Evolutionary conservation across 2,797 vertebrate genomes (phyloP), one percentile per base, ranked within the genome.

Genomic region (Aplochiton taeniatus): DNA sequence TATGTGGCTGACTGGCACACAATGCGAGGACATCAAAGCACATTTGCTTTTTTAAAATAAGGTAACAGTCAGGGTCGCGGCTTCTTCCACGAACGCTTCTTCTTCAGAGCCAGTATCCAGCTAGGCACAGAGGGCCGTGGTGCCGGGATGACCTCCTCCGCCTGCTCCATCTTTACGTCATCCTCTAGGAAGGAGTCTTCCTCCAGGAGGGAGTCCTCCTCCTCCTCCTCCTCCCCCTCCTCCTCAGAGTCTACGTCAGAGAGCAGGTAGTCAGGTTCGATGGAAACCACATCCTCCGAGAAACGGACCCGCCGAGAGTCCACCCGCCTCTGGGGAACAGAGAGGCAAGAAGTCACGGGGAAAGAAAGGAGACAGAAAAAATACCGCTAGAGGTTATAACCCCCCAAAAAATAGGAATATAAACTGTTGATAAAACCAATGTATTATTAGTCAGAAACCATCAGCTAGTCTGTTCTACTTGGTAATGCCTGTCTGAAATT

Each of bases 61-160:
- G 31, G n/a, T n/a, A n/a, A 31, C 47, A 49, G 58, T 70, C 66
- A 65, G 58, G 84, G 77, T 78, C 63, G 76, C 60, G 55, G 73
- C 49, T 87, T 90, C 72, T 65, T 88, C 46, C 73, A 68, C 0
- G 66, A 76, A 6, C 80, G 90, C 73, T 46, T 91, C 68, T 49
- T 89, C 78, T 85, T 93, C 63, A 93, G 77, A 55, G 87, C 88
- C 46, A 52, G 47, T 43, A 92, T 90, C 92, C 92, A 93, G 48
- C 75, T 79, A 4, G 90, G 88, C 2, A 90, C 69, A 43, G 61
- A 58, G 0, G 67, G 12, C 9, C 86, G 83, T 1, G 83, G 64
- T 0, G 71, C 73, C 54, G 70, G 58, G 19, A 53, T 70, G 61
- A 63, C 51, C 11, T 81, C 54, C 63, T 70, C 73, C 1, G 13